Base-by-base conservation (phyloP, 2,113 vertebrate species). In the Campylomormyrus tamandua region DNA sequence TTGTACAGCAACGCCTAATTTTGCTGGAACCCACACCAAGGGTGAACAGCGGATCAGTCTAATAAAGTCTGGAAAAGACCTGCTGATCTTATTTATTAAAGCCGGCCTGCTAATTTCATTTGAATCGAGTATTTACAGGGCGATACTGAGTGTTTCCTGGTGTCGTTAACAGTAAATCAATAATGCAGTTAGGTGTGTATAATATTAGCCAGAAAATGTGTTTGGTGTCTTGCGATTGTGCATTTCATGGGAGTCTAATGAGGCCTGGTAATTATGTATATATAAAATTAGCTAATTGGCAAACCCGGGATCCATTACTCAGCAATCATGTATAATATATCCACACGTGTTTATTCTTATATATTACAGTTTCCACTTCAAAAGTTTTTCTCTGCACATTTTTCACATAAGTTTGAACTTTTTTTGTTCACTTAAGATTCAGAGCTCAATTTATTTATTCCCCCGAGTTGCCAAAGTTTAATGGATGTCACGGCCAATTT, bases 1-100 rank as follows among this genome's bases (percentile, higher is more conserved):
- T 94, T 96, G 85, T 53, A 53, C 85, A 56, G 85, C 91, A 95
- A 93, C 94, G 95, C 93, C 92, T 94, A 92, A 92, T 95, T 94
- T 96, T 94, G 94, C 93, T 94, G 92, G 95, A 95, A 35, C 27
- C 66, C 77, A 45, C 39, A 1, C 39, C 21, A n/a, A 46, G 35
- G 74, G 85, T 39, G 27, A 52, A 87, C 27, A 87, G 50, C 3
- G 31, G n/a, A 42, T 53, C 49, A 53, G 50, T 53, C 50, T 53
- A 87, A 87, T 87, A 53, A 86, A 50, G 85, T 35, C n/a, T 52
- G 49, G n/a, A 87, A 87, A 87, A 52, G 17, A 35, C 5, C n/a
- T 19, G 11, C 15, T 87, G 24, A 48, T 86, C 48, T 86, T 31
- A 53, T 87, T 87, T 87, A 87, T 35, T 35, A 56, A 80, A 80